Evolutionary conservation across 2,797 vertebrate genomes (phyloP), one percentile per base, ranked within the genome.

Genomic region (Allochrocebus solatus): DNA sequence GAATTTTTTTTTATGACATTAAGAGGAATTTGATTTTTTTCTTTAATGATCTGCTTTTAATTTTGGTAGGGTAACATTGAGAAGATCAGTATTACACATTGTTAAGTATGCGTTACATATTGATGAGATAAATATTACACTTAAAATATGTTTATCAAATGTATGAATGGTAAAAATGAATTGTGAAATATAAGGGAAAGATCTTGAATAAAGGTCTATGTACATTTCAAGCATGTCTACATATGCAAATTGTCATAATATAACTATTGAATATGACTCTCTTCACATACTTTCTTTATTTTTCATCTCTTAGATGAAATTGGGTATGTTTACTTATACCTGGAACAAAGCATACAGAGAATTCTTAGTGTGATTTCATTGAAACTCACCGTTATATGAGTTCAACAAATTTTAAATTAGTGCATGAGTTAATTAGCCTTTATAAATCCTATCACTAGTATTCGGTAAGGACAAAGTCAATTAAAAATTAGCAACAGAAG

Each of bases 101-200:
- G 46, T 61, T 81, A 55, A 90, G 26, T 86, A 12, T 53, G 24
- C 16, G 78, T 76, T 80, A 28, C 10, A 97, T 97, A 97, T 97
- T 81, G 55, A 96, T 94, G 98, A 98, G 84, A 97, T 98, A 55
- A 97, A 67, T 55, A 41, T 72, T 36, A 76, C 11, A 36, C 57
- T 67, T 92, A 85, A 98, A 98, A 95, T 95, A 96, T 97, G 96
- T 95, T 92, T 61, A 85, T 41, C 17, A 91, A 90, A 72, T 81
- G 4, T 97, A 92, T 93, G 93, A 84, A 96, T 97, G 98, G 98
- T 98, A 97, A 97, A 98, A 98, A 97, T 98, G 78, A 98, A 98
- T 98, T 98, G 96, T 97, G 96, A 98, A 88, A 97, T 96, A 75
- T 80, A 97, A 97, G 79, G 75, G 26, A 67, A 80, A 33, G 14